These are phyloP conservation scores for Coendou prehensilis DNA, from an alignment of 2,797 vertebrate species.

Conservation along the genomic window DNA sequence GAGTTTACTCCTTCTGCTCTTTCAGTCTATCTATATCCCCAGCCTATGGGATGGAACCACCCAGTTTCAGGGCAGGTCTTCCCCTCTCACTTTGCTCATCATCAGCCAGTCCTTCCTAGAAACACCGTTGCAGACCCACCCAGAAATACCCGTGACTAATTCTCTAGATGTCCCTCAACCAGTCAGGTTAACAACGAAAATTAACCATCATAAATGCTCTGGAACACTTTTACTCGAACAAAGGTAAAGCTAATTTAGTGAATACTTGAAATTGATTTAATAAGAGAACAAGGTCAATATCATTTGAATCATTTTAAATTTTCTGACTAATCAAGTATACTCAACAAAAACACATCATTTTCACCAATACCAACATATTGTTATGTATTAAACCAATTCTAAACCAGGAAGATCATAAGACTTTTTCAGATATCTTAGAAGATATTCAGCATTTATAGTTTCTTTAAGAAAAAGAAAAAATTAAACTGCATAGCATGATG, in stretches of 20 bases:
- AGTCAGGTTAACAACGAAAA: background rate
- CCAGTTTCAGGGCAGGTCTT: background rate
- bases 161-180: background rate
- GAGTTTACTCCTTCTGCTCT: background rate
- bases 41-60: too few species aligned
- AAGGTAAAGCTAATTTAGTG: background rate
- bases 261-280: background rate
- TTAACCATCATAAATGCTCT: background rate
- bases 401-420: background rate
- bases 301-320: conserved; percentile 3
- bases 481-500: background rate
- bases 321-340: background rate
- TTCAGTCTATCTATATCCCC: background rate
- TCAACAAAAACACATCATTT: background rate
- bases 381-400: background rate
- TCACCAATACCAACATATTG: background rate
- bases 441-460: background rate
- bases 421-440: background rate
- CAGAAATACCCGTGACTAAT: background rate
- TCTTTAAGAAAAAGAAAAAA: conserved; percentile 14
- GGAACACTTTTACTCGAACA: conserved; percentile 5
- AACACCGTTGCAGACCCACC: background rate
- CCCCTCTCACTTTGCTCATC: background rate
- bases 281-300: background rate
- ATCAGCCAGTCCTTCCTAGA: background rate